phyloP scores from a whole-genome alignment of 2,888 invertebrate species.

The Anaspis maculata region DNA sequence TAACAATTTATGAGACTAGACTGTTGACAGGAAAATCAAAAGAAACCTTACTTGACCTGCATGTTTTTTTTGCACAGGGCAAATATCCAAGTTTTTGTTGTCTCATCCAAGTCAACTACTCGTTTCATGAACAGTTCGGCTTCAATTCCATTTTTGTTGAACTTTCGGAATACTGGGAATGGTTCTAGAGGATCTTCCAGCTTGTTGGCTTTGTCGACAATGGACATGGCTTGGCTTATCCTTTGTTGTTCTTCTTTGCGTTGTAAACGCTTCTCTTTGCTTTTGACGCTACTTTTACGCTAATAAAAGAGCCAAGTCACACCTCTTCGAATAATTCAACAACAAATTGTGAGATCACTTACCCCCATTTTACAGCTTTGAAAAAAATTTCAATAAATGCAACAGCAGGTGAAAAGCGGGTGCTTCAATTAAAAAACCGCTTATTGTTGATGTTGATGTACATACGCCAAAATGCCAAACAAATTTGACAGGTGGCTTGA shows the following conservation, averaged over 20 bases:
- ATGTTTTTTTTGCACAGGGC: conserved; percentile 71
- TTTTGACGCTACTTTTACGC: conserved; percentile 50
- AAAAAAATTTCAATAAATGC: too few relatives aligned
- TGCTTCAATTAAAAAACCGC: too few relatives aligned
- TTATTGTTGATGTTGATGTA: too few relatives aligned
- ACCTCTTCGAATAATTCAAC: too few relatives aligned
- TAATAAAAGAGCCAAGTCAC: too few relatives aligned
- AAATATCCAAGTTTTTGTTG: conserved; percentile 60
- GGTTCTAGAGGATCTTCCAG: conserved; percentile 50
- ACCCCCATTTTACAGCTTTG: conserved; percentile 6
- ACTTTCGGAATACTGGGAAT: conserved; percentile 55
- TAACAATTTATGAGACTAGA: not conserved
- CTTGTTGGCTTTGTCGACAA: conserved; percentile 54
- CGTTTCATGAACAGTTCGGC: conserved; percentile 53
- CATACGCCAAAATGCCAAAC: too few relatives aligned
- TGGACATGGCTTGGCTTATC: conserved; percentile 51
- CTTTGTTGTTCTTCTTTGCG: conserved; percentile 53
- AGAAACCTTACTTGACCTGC: conserved; percentile 56
- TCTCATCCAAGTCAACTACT: conserved; percentile 50
- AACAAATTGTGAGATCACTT: conserved; percentile 1
- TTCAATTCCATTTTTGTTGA: conserved; percentile 51
- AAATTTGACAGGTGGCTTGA: too few relatives aligned
- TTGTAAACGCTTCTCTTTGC: conserved; percentile 54
- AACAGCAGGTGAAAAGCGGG: too few relatives aligned
- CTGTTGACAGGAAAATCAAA: conserved; percentile 13